Conservation (phyloP, 2,888 invertebrate genomes). For the Amblyteles armatorius region DNA sequence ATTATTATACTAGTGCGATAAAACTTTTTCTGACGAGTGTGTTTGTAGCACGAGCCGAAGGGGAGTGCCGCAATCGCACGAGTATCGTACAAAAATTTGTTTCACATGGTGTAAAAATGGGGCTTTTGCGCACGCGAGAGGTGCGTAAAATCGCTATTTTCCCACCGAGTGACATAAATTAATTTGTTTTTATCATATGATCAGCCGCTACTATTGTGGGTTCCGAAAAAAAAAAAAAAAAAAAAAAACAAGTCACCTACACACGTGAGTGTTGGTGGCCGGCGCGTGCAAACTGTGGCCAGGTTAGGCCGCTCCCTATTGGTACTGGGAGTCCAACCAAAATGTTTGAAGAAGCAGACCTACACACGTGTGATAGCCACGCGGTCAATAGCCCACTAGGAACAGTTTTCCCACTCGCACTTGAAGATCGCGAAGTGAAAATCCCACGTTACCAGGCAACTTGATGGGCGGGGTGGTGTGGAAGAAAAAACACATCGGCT, state of each 20-base stretch:
- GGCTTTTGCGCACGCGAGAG: too few species aligned
- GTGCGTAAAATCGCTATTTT: too few species aligned
- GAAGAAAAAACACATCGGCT: neutral
- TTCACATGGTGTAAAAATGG: neutral
- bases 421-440: neutral
- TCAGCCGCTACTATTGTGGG: neutral
- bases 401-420: neutral
- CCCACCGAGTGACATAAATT: neutral
- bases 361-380: neutral
- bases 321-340: too few species aligned
- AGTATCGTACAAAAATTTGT: too few species aligned
- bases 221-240: neutral
- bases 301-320: too few species aligned
- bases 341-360: neutral
- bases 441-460: neutral
- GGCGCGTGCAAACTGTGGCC: too few species aligned
- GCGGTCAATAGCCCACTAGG: neutral
- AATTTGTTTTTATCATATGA: neutral
- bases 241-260: neutral
- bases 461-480: neutral
- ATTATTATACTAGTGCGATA: too few species aligned
- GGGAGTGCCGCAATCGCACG: too few species aligned
- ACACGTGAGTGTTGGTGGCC: too few species aligned
- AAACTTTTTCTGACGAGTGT: too few species aligned
- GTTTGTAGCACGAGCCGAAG: too few species aligned